phyloP scores from a whole-genome alignment of 2,113 vertebrate species.

The Riparia riparia region DNA sequence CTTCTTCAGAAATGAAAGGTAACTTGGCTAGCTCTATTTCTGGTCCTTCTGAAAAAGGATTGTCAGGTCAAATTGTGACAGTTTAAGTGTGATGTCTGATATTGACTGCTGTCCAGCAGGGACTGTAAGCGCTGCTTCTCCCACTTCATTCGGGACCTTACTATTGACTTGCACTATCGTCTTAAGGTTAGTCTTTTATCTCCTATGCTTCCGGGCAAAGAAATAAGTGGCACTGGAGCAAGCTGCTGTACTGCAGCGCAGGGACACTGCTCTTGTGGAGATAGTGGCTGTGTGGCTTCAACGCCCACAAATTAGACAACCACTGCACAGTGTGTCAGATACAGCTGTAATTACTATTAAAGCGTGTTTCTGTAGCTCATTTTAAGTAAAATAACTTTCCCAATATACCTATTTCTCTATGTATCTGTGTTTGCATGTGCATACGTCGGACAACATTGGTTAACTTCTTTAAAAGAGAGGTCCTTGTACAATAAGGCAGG shows the following conservation, averaged over 20 bases:
- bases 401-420: not conserved
- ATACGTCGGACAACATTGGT: not conserved
- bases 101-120: conserved; percentile 31
- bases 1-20: conserved; percentile 40
- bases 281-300: not conserved
- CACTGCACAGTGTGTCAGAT: not conserved
- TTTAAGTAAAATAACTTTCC: not conserved
- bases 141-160: conserved; percentile 26
- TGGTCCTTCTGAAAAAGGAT: conserved; percentile 55
- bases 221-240: not conserved
- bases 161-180: not conserved
- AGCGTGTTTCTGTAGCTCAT: not conserved
- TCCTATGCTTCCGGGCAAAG: conserved; percentile 30
- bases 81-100: conserved; percentile 55
- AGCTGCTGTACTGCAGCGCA: not conserved
- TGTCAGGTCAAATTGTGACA: conserved; percentile 59
- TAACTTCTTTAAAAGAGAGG: not conserved
- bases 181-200: conserved; percentile 26
- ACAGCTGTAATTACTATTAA: not conserved
- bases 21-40: conserved; percentile 50
- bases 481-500: not conserved
- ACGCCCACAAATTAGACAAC: not conserved
- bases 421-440: not conserved
- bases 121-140: not conserved
- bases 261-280: not conserved